phyloP scores from a whole-genome alignment of 1,140 invertebrate species.

The Drosophila nikananu region DNA sequence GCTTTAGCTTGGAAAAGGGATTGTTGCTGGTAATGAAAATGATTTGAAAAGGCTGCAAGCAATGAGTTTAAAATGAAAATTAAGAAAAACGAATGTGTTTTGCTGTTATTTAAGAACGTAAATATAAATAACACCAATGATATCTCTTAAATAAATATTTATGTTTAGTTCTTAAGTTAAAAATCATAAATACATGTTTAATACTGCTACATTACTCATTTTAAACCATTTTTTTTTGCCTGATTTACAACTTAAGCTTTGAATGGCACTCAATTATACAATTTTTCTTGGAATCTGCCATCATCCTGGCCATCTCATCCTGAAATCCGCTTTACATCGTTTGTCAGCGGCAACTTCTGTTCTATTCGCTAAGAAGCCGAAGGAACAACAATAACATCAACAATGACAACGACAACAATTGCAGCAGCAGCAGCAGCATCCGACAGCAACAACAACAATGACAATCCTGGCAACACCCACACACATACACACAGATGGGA shows the following conservation, averaged over 20 bases:
- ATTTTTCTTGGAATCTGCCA: constrained; percentile 19
- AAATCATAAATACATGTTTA: background rate
- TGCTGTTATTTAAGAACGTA: background rate
- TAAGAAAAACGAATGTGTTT: background rate
- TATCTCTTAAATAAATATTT: background rate
- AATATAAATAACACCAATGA: background rate
- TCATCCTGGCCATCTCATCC: constrained; percentile 32
- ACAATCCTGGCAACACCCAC: constrained; percentile 46
- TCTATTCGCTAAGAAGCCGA: constrained; percentile 32
- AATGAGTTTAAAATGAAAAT: constrained; percentile 1
- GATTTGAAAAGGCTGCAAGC: background rate
- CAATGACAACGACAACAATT: constrained; percentile 37
- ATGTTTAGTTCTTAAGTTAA: too few species aligned
- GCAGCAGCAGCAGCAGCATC: constrained; percentile 13
- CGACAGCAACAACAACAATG: constrained; percentile 57
- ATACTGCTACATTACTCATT: background rate
- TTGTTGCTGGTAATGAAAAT: background rate
- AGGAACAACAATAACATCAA: constrained; percentile 38
- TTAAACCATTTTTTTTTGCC: background rate
- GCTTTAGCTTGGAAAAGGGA: background rate
- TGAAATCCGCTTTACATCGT: constrained; percentile 39
- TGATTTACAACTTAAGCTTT: constrained; percentile 1
- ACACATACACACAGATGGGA: constrained; percentile 12
- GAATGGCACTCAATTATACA: constrained; percentile 23
- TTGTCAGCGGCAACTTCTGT: constrained; percentile 43